Base-by-base conservation (phyloP, 2,888 invertebrate genomes). In the Zootermopsis nevadensis region DNA sequence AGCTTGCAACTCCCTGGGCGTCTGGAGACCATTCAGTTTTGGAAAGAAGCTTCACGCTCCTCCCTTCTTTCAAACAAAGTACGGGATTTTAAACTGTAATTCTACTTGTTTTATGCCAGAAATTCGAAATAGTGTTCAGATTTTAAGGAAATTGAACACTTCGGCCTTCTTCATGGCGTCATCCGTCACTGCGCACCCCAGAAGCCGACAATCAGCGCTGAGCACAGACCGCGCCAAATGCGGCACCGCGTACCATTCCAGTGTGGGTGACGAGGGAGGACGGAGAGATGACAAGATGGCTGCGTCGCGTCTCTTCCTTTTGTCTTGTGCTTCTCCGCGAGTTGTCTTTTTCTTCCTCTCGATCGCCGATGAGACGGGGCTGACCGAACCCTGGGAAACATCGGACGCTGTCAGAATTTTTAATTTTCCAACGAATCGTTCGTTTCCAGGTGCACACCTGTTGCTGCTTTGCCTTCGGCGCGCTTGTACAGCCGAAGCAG, bases 351-450 rank as follows among this genome's bases (percentile, higher is more conserved):
- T 60, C 60, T 60, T 60, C 27, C 60, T 60, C 27, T 60, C 60
- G 76, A 76, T 27, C 42, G 42, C 48, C 48, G 77, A 77, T 77
- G 55, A 22, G 69, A 77, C 53, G 55, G 24, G 48, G 77, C 30
- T 77, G 77, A 77, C 77, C 31, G 77, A 33, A 77, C 77, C 55
- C 77, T 77, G 77, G 77, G 77, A 77, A 77, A 77, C 48, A 24
- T 31, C 55, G 77, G 55, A 77, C 77, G 77, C 77, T 24, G 24
- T 53, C 77, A 55, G 77, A 77, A 77, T 77, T 77, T 77, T 55
- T 77, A 77, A 77, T 77, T 77, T 77, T 77, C 76, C n/a, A 76
- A 76, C 42, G 76, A 42, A 76, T 76, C 48, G 76, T 30, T 76
- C 48, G 76, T 30, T 77, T 53, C 33, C 33, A 24, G 77, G 55